Evolutionary conservation across 2,113 vertebrate genomes (phyloP), one percentile per base, ranked within the genome.

Genomic region (Nerophis ophidion): DNA sequence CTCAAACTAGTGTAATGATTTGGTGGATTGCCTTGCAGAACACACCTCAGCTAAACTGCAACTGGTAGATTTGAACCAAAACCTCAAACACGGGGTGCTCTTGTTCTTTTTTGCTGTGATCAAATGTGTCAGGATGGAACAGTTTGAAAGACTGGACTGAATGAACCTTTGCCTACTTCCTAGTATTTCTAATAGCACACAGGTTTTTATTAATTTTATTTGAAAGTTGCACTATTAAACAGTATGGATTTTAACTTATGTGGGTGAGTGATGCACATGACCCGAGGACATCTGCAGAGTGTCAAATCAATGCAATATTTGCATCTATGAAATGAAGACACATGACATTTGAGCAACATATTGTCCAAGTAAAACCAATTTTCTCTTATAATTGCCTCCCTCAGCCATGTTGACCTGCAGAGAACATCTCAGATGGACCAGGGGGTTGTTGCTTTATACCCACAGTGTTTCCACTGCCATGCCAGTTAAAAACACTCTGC

Each of bases 111-210:
- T 71, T 84, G 72, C 72, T 84, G 77, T 79, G 74, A 81, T 71
- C 70, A 75, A 61, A 68, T 64, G 12, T 65, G 63, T 73, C 76
- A 45, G 17, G 50, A 58, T 14, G 1, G 67, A 70, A 61, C 46
- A 67, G 54, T 68, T 58, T 60, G 57, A 84, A 77, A 67, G 71
- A 81, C 65, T 74, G 64, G 70, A 82, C 86, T 81, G 91, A 91
- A 49, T 81, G 91, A 91, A 49, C 36, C 87, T 60, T 90, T 90
- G 91, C 84, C 91, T 85, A 75, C 59, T 88, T 88, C 91, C 90
- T 59, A 76, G 65, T 87, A 88, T 91, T 93, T 93, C 87, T 93
- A 92, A 87, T 91, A 88, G 84, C 60, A 70, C 45, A 70, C 48
- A 51, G 80, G 76, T 85, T 91, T 92, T 91, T 90, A 90, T 85